Percentiles rank a stretch among this genome's conserved stretches.
phyloP scores from a whole-genome alignment of 2,113 vertebrate genomes.

The Dasyornis broadbenti region DNA sequence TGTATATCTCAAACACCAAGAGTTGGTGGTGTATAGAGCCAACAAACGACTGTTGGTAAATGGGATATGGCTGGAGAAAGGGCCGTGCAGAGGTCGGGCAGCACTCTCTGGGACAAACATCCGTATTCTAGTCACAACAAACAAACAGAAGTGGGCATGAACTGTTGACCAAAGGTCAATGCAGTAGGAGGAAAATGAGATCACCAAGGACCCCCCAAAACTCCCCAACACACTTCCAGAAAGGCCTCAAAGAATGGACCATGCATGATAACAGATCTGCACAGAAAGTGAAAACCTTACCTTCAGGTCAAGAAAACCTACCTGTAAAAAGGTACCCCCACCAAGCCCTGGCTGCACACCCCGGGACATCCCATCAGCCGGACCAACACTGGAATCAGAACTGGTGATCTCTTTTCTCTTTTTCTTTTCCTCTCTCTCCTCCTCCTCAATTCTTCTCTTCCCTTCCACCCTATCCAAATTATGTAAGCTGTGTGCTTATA shows the following conservation, averaged over 20 bases:
- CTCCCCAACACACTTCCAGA: neutral
- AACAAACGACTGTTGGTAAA: neutral
- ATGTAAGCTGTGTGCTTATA: neutral
- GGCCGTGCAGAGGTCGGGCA: neutral
- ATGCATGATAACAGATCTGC: neutral
- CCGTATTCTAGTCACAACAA: neutral
- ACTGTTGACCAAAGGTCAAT: neutral
- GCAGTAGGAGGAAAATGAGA: neutral
- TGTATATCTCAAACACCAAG: neutral
- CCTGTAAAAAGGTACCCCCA: neutral
- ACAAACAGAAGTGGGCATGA: neutral
- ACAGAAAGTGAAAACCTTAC: neutral
- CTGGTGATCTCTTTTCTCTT: neutral
- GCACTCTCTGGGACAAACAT: too few relatives aligned
- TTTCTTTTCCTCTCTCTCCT: neutral
- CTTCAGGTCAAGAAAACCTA: neutral
- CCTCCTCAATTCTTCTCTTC: neutral
- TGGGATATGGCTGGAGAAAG: neutral
- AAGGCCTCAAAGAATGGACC: neutral
- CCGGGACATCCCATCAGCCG: neutral
- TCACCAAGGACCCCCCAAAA: neutral
- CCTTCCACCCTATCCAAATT: neutral
- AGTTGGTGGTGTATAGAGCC: neutral
- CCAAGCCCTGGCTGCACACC: neutral
- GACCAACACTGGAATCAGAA: neutral